These are phyloP conservation scores for Micromys minutus DNA, from an alignment of 2,113 vertebrate genomes.

Conservation along the genomic window DNA sequence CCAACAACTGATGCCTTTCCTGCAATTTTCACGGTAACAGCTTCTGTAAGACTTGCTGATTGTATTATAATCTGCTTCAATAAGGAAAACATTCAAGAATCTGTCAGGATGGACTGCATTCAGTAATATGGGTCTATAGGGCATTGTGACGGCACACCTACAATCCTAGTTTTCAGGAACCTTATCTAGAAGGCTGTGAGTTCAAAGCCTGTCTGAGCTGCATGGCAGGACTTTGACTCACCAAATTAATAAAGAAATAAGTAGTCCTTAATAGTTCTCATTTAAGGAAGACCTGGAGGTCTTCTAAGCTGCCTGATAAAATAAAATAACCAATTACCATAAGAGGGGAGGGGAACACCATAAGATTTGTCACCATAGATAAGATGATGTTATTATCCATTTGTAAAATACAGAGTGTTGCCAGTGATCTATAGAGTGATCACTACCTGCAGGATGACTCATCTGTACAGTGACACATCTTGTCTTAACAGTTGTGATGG, in stretches of 20 bases:
- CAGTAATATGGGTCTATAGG: not conserved
- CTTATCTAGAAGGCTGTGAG: not conserved
- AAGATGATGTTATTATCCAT: not conserved
- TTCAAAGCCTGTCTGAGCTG: not conserved
- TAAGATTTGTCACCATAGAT: not conserved
- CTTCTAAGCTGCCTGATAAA: not conserved
- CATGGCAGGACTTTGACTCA: too few relatives aligned
- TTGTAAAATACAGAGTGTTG: conserved; percentile 42
- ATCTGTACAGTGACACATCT: conserved; percentile 11
- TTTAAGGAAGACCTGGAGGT: not conserved
- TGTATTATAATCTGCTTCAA: conserved; percentile 13
- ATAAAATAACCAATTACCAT: not conserved
- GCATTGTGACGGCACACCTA: not conserved
- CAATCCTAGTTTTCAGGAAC: not conserved
- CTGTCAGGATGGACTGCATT: not conserved
- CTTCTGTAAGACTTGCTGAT: conserved; percentile 62
- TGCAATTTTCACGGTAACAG: not conserved
- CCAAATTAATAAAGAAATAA: not conserved
- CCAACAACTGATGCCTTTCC: not conserved
- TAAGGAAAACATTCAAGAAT: not conserved
- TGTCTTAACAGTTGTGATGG: not conserved
- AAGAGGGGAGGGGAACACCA: not conserved
- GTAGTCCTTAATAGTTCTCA: not conserved
- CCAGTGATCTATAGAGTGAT: not conserved
- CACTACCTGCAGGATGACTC: conserved; percentile 36